Percentiles rank a stretch among this genome's conserved stretches.
Conservation (phyloP, 2,888 invertebrate species). For the Ornithoptera priamus region DNA sequence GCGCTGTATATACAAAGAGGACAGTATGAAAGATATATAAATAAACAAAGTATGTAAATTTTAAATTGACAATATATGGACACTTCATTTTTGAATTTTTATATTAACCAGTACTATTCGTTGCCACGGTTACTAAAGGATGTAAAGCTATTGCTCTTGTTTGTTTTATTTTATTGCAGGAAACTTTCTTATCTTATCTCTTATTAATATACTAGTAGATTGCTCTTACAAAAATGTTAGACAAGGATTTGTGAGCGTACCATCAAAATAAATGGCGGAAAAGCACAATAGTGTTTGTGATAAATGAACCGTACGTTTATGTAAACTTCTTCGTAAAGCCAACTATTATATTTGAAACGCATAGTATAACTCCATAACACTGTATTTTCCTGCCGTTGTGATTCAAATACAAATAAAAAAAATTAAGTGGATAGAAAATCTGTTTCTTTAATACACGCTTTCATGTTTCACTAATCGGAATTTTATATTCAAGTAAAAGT, state of each 20-base stretch:
- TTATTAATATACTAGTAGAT: background rate
- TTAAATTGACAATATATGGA: too few relatives aligned
- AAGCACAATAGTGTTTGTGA: background rate
- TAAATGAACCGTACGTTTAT: conserved; percentile 1
- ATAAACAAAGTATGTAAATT: too few relatives aligned
- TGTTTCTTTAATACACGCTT: background rate
- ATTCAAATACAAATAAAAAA: background rate
- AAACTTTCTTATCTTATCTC: background rate
- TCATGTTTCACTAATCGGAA: too few relatives aligned
- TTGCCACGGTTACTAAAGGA: too few relatives aligned
- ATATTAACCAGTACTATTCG: too few relatives aligned
- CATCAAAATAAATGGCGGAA: background rate
- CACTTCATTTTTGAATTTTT: too few relatives aligned
- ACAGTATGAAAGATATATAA: too few relatives aligned
- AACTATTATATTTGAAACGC: background rate
- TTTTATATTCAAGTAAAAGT: too few relatives aligned
- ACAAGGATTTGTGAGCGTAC: background rate
- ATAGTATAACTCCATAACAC: background rate
- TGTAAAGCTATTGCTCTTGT: too few relatives aligned
- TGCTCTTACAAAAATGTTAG: background rate
- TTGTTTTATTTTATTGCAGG: too few relatives aligned
- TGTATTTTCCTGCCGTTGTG: background rate
- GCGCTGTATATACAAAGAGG: too few relatives aligned
- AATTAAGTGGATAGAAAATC: background rate
- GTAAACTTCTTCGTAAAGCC: background rate